phyloP scores from a whole-genome alignment of 2,888 invertebrate species.

The Aricia artaxerxes region DNA sequence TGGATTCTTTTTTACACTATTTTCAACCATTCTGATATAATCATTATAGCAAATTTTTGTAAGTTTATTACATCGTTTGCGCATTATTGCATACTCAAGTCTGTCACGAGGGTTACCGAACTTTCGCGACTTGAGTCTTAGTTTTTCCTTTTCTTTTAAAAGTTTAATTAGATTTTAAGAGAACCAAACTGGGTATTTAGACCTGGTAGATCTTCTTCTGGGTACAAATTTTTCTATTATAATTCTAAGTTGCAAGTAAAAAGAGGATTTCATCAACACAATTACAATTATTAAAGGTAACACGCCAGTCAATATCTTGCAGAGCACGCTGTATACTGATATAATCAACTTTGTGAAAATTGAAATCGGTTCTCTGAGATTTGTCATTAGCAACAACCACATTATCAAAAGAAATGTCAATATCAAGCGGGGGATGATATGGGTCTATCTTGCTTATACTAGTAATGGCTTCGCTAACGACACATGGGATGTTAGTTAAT shows the following conservation, averaged over 20 bases:
- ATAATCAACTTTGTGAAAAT: background rate
- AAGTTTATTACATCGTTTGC: background rate
- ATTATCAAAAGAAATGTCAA: too few species aligned
- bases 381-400: background rate
- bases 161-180: background rate
- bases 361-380: background rate
- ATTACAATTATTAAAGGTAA: too few species aligned
- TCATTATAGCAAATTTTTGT: background rate
- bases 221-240: too few species aligned
- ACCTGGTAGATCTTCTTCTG: background rate
- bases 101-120: background rate
- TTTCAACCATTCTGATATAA: background rate
- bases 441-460: too few species aligned
- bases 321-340: background rate
- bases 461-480: too few species aligned
- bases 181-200: slow-evolving; percentile 1
- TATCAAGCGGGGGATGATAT: too few species aligned
- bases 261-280: too few species aligned
- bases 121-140: background rate
- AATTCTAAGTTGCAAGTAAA: too few species aligned
- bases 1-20: background rate
- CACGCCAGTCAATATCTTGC: too few species aligned
- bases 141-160: background rate
- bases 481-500: too few species aligned
- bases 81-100: background rate